Base-by-base conservation (phyloP, 2,888 invertebrate species). In the Bugula neritina region DNA sequence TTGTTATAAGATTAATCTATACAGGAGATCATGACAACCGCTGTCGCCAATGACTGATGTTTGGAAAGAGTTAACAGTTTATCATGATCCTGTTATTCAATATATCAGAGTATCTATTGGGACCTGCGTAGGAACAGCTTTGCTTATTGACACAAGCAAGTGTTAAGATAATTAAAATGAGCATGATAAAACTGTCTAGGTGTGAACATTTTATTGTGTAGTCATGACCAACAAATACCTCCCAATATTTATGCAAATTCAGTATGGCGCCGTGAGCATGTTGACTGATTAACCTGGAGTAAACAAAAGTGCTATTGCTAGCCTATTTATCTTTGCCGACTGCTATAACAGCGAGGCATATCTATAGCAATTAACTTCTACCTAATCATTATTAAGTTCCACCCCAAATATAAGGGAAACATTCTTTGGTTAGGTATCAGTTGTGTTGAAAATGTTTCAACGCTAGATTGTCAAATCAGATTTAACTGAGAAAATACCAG, bases 161-260 rank as follows among this genome's bases (percentile, higher is more conserved):
- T 70, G 70, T 70, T 70, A 70, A 70, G 70, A 70, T 70, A 70
- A 43, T 70, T 70, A 70, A 52, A 70, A 70, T 54, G 70, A 23
- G 3, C 52, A 43, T 54, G 70, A 70, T 70, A 70, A 70, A 70
- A 70, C 70, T 54, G 52, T 54, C 52, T 54, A 70, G 70, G 70
- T 70, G 70, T 70, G 70, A 70, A 70, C 70, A 70, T 43, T 54
- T 54, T 70, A 63, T 63, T 63, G 43, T 70, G 29, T 70, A 23
- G 31, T 54, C 70, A 54, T 54, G 70, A n/a, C 70, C 43, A 29
- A 70, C 70, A 70, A 70, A 70, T 70, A 70, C 70, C 54, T 29
- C 52, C 70, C 52, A 43, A 54, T 54, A 70, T 70, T 70, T 70
- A 54, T 54, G 70, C 54, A 70, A 70, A 70, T 70, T 70, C 54